Evolutionary conservation across 2,888 invertebrate genomes (phyloP).

Genomic region (Cremastinae sp.): DNA sequence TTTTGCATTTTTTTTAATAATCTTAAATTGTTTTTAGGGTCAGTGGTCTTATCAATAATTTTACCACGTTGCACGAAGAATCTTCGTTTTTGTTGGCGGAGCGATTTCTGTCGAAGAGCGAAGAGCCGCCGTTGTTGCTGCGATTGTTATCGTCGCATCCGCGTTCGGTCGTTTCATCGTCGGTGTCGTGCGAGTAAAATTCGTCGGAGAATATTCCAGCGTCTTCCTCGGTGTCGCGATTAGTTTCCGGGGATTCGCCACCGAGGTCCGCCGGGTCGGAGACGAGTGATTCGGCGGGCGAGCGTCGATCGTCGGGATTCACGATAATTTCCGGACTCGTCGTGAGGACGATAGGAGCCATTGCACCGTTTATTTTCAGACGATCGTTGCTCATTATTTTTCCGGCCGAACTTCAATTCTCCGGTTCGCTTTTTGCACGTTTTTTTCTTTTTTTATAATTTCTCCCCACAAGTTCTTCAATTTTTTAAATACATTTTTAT

Average conservation of each 20-base stretch:
- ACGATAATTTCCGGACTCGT: slow-evolving; percentile 49
- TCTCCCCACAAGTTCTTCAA: too few relatives aligned
- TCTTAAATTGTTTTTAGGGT: too few relatives aligned
- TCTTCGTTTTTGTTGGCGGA: not conserved
- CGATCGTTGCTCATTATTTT: slow-evolving; percentile 33
- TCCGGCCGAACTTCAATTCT: not conserved
- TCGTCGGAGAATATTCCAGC: slow-evolving; percentile 85
- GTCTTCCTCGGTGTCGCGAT: slow-evolving; percentile 82
- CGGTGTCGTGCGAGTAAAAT: slow-evolving; percentile 89
- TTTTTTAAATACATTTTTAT: too few relatives aligned
- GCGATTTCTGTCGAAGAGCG: slow-evolving; percentile 11
- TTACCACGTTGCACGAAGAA: slow-evolving; percentile 28
- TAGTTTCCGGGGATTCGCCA: slow-evolving; percentile 75
- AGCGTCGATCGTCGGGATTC: slow-evolving; percentile 70
- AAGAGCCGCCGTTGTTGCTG: slow-evolving; percentile 5
- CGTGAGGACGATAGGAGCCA: slow-evolving; percentile 34
- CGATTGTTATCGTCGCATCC: slow-evolving; percentile 23
- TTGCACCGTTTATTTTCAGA: not conserved
- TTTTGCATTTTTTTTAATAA: not conserved
- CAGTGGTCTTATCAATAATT: too few relatives aligned
- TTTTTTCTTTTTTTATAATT: too few relatives aligned
- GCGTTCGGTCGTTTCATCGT: slow-evolving; percentile 85
- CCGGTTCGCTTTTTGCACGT: too few relatives aligned
- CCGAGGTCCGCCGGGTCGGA: slow-evolving; percentile 75
- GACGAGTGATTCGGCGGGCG: slow-evolving; percentile 74